These are phyloP conservation scores for Todus mexicanus DNA, from an alignment of 2,797 vertebrate species.

Conservation along the genomic window DNA sequence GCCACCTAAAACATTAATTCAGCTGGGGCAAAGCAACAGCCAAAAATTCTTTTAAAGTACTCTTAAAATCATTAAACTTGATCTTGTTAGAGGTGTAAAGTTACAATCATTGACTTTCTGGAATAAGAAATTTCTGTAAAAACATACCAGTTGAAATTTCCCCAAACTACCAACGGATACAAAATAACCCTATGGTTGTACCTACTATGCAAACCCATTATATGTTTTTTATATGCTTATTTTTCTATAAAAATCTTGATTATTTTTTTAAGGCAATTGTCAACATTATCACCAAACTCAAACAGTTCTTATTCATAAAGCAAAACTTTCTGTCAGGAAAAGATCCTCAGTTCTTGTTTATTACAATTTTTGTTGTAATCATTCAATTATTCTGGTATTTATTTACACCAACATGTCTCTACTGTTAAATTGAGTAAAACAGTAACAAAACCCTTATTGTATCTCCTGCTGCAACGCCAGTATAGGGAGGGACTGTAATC, in stretches of 20 bases:
- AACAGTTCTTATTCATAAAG: not conserved
- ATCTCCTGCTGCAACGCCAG: not conserved
- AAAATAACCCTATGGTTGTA: not conserved
- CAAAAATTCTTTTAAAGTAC: not conserved
- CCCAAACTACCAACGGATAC: not conserved
- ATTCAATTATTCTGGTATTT: not conserved
- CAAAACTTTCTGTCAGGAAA: not conserved
- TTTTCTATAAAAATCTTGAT: not conserved
- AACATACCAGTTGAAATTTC: not conserved
- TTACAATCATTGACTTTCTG: not conserved
- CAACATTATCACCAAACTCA: not conserved
- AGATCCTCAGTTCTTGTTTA: not conserved
- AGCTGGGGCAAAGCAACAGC: not conserved
- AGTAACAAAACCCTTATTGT: not conserved
- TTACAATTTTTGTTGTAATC: not conserved
- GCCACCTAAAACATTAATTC: not conserved
- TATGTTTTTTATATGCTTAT: too few species aligned
- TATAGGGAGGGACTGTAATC: not conserved
- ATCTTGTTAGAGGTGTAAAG: not conserved
- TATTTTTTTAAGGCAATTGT: not conserved
- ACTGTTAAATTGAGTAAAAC: not conserved
- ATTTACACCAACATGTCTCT: not conserved
- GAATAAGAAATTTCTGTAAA: not conserved
- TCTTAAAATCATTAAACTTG: not conserved
- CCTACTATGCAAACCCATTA: not conserved